A percentile compares a stretch with the other conserved stretches of the same genome.
Conservation (phyloP, 2,797 vertebrate species). For the Acrossocheilus fasciatus region DNA sequence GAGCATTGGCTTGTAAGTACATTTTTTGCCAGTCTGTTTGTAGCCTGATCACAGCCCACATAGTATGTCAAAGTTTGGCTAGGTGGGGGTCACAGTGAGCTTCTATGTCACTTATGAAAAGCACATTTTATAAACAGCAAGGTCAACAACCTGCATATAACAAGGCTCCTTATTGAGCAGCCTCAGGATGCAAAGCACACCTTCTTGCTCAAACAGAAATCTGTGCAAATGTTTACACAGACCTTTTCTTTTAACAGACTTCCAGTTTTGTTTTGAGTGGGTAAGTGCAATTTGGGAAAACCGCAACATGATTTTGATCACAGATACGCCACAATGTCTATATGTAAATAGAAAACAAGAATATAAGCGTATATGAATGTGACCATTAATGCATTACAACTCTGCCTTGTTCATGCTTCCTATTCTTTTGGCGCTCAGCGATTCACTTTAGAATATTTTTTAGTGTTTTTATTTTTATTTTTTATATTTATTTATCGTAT, state of each 20-base stretch:
- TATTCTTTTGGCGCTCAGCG: neutral
- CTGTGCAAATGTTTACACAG: conserved; percentile 47
- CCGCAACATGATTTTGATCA: conserved; percentile 33
- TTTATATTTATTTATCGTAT: no score
- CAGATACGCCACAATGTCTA: neutral
- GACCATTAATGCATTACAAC: conserved; percentile 8
- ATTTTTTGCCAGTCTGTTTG: conserved; percentile 32
- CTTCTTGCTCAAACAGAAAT: conserved; percentile 65
- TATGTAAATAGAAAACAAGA: neutral
- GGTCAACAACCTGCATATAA: conserved; percentile 65
- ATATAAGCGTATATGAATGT: conserved; percentile 13
- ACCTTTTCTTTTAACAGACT: conserved; percentile 52
- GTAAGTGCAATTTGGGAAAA: conserved; percentile 38
- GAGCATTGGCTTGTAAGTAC: conserved; percentile 39
- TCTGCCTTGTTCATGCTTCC: neutral
- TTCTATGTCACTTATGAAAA: conserved; percentile 71
- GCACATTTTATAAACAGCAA: conserved; percentile 71
- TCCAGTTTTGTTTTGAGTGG: conserved; percentile 34
- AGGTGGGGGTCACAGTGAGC: conserved; percentile 61
- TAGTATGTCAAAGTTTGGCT: conserved; percentile 55
- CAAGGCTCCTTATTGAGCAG: conserved; percentile 67
- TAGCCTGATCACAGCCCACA: conserved; percentile 59
- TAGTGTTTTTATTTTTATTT: no score
- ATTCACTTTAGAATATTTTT: neutral
- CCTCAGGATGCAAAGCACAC: conserved; percentile 57